Conservation (phyloP, 2,797 vertebrate genomes). For the Thaleichthys pacificus region DNA sequence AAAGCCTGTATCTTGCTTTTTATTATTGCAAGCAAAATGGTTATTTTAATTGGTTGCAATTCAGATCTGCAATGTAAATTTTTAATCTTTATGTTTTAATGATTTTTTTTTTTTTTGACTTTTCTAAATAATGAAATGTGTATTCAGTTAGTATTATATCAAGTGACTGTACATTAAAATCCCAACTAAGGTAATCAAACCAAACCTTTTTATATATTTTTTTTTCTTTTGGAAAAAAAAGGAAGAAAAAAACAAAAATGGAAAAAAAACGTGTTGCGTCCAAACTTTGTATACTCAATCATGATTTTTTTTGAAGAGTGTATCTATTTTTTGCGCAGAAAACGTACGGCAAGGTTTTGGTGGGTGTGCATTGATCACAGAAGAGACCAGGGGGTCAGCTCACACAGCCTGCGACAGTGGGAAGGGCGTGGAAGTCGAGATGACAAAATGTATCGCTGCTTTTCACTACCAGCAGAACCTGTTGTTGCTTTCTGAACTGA, state of each 20-base stretch:
- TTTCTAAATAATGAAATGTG: constrained; percentile 54
- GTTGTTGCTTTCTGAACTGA: constrained; percentile 69
- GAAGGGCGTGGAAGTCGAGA: too few relatives aligned
- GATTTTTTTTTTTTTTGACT: constrained; percentile 32
- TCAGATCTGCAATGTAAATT: constrained; percentile 59
- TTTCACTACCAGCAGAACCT: constrained; percentile 72
- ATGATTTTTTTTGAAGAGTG: constrained; percentile 36
- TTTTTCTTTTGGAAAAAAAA: constrained; percentile 18
- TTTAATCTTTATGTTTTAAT: constrained; percentile 43
- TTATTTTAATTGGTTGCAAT: constrained; percentile 48
- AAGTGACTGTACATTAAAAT: constrained; percentile 69
- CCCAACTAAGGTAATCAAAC: constrained; percentile 56
- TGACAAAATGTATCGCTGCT: constrained; percentile 59
- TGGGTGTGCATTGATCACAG: constrained; percentile 27
- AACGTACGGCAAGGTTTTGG: constrained; percentile 41
- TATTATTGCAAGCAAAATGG: constrained; percentile 41
- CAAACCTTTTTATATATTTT: constrained; percentile 32
- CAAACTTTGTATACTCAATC: constrained; percentile 47
- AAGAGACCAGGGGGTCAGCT: constrained; percentile 16
- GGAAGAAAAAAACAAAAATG: background rate
- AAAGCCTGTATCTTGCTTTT: constrained; percentile 63
- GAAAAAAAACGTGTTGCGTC: constrained; percentile 46
- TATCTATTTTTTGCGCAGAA: constrained; percentile 48
- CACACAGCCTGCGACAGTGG: constrained; percentile 20
- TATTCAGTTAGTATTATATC: constrained; percentile 72